Base-by-base conservation (phyloP, 1,140 invertebrate genomes). In the Steinernema khuongi region DNA sequence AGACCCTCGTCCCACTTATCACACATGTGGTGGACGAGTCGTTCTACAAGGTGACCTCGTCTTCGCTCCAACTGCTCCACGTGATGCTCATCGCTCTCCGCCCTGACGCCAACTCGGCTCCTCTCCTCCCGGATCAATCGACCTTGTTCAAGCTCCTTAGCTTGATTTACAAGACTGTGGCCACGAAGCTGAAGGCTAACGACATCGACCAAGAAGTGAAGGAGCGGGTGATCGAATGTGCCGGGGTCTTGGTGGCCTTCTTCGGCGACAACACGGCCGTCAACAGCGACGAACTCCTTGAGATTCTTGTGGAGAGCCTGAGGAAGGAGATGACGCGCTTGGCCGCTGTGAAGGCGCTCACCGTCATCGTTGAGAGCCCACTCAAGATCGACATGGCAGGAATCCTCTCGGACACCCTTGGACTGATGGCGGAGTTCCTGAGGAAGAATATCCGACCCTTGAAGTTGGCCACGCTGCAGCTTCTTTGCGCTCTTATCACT, bases 371-470 rank as follows among this genome's bases (percentile, higher is more conserved):
- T 19, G 14, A 74, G 1, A 74, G 30, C 11, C 92, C 93, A 0
- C 85, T 96, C 1, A 89, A 90, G 72, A 93, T 97, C 67, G 91
- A 95, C 86, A 86, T 97, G 17, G 88, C 90, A 72, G 91, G 92
- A 19, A 93, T 96, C 75, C 88, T 96, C 85, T 90, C 75, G 93
- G 50, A 97, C 80, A 92, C 92, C 2, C 89, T 98, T 76, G 93
- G 94, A 19, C 91, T 96, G 73, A 87, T 97, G 29, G 93, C 94
- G 4, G 92, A 93, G 2, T 97, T 98, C 83, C 86, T 98, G 41
- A 89, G 95, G 60, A 98, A 99, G 87, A 98, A 98, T 87, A 94
- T 97, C 85, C 89, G 96, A 78, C 92, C 94, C 22, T 86, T 98
- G 26, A 97, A 97, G 87, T 86, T 98, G 1, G 91, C 91, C 67